Base-by-base conservation (phyloP, 2,888 invertebrate species). In the Endomychus coccineus region DNA sequence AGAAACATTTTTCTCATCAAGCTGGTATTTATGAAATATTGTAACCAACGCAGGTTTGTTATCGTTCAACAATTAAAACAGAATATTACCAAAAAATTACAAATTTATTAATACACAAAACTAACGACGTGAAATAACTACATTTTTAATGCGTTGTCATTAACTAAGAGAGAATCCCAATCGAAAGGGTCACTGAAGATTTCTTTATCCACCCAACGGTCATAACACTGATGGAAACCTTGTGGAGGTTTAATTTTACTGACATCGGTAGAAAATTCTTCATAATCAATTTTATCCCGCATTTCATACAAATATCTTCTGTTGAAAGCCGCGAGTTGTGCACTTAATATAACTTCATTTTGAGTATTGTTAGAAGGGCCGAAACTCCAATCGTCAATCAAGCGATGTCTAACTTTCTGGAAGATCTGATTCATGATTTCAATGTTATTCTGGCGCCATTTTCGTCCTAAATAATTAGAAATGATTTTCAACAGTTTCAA, bases 401-500 rank as follows among this genome's bases (percentile, higher is more conserved):
- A 13, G 12, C 36, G 27, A 15, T 32, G 34, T n/a, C 42, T 27
- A 2, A 42, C 34, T 7, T 25, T 33, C 3, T 25, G 29, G 16
- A 28, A 42, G 6, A 42, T 36, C 12, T 13, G 31, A 11, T 30
- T 42, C 27, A 42, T 36, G 4, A 36, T 24, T 7, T 23, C 4
- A 3, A 42, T 29, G 25, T 42, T 35, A 5, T 21, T 22, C 21
- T 34, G 27, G 4, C 39, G 22, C 39, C 39, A 42, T 9, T 10
- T 16, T 7, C 19, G 24, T 4, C 29, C 33, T 9, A 36, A 16
- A 6, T 32, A 13, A 13, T 30, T 35, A 3, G 36, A 27, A 6
- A 36, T 15, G 17, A 40, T 32, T 36, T 40, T 40, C 14, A 40
- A 15, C 2, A 40, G 31, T 33, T 40, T 40, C 16, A 36, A 28